A percentile compares a stretch with the other conserved stretches of the same genome.
Evolutionary conservation across 2,113 vertebrate species (phyloP).

Genomic region (Ceyx margarethae): DNA sequence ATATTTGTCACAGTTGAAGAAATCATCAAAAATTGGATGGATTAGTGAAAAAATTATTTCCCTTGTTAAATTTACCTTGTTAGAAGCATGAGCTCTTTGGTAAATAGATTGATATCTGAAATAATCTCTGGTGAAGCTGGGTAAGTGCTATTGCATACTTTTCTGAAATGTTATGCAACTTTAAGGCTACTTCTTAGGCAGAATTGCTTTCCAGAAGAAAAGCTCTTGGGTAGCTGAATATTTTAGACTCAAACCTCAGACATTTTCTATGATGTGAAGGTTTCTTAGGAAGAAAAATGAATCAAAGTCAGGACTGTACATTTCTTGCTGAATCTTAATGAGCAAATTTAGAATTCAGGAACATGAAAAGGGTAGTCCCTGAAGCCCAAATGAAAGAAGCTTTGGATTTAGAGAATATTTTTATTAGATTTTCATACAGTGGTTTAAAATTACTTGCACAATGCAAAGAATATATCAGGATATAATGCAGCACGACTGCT

Average conservation of each 20-base stretch:
- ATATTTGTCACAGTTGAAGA: neutral
- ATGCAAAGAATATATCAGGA: neutral
- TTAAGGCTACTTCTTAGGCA: neutral
- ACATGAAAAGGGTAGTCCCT: constrained; percentile 3
- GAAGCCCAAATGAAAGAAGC: constrained; percentile 12
- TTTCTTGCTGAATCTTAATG: constrained; percentile 16
- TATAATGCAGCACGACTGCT: neutral
- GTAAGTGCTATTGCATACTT: neutral
- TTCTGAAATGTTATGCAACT: neutral
- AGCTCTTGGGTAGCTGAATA: constrained; percentile 5
- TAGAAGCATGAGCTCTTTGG: neutral
- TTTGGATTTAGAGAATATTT: constrained; percentile 34
- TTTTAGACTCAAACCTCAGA: neutral
- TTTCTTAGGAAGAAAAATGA: neutral
- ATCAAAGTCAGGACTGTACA: neutral
- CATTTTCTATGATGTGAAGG: neutral
- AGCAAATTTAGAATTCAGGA: neutral
- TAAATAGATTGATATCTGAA: neutral
- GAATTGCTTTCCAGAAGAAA: neutral
- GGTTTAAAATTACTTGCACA: constrained; percentile 23
- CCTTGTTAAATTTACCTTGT: neutral
- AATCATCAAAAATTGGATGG: neutral
- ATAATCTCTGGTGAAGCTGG: neutral
- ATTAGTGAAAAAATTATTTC: neutral
- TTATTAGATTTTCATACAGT: constrained; percentile 5